Conservation (phyloP, 2,113 vertebrate genomes). For the Aptenodytes patagonicus region DNA sequence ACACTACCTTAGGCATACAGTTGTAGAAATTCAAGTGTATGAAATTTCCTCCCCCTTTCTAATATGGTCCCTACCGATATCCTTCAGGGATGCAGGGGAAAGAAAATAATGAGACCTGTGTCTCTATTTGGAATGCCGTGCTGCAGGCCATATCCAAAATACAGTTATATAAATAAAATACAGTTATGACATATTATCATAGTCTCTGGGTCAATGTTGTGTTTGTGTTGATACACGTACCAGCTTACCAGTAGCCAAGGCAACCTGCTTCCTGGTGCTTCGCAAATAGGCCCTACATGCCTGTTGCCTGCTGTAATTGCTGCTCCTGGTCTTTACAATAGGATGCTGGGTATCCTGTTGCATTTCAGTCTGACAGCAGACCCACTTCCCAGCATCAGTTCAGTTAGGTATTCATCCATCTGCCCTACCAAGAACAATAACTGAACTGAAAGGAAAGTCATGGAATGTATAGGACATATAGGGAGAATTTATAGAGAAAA, state of each 20-base stretch:
- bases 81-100: neutral
- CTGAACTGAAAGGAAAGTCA: neutral
- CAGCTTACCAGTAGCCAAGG: neutral
- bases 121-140: neutral
- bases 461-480: neutral
- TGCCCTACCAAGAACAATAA: neutral
- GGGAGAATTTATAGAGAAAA: neutral
- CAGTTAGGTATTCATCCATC: neutral
- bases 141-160: neutral
- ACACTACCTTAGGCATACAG: neutral
- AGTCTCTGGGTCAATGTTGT: neutral
- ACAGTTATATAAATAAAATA: neutral
- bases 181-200: neutral
- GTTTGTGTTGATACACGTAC: neutral
- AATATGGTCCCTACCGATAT: neutral
- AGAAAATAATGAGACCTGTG: neutral
- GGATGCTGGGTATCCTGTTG: neutral
- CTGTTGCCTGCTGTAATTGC: neutral
- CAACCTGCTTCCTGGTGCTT: neutral
- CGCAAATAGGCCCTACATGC: neutral
- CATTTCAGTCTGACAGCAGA: neutral
- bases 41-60: neutral
- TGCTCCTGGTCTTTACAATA: neutral
- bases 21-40: neutral
- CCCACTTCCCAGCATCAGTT: neutral